Base-by-base conservation (phyloP, 1,140 invertebrate species). In the Zaprionus capensis region DNA sequence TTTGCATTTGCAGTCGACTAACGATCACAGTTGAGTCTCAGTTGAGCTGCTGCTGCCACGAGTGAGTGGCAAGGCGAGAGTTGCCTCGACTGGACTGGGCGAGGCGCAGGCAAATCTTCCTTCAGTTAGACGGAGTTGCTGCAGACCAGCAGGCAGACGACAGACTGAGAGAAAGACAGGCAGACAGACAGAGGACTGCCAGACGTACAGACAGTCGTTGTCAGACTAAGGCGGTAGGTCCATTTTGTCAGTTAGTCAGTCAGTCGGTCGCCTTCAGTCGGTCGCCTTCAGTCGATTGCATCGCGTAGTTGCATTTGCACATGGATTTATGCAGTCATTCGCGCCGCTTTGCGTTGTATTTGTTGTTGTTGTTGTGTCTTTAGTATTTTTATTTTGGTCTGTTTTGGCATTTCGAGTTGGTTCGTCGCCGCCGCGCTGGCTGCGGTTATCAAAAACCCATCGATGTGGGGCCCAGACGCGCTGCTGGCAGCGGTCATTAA, bases 261-360 rank as follows among this genome's bases (percentile, higher is more conserved):
- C 57, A 71, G 68, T 71, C 68, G 71, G 38, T 62, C 41, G 68
- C n/a, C 41, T 46, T 7, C 31, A 34, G 61, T 44, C 66, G 71
- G 6, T 41, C 38, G 38, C 38, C 12, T 41, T 34, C 31, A n/a
- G 15, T 46, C 41, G 41, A 46, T 46, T 46, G 41, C 41, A 46
- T 46, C 41, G 41, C 46, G 46, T 66, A 81, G 71, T 74, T 80
- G 71, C 75, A 88, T 88, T 84, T 84, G 31, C 85, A 76, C 81
- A 88, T 88, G 84, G 81, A 88, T 90, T 88, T 88, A 88, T 88
- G 85, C 84, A 88, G 78, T 80, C 83, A 86, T 86, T 86, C 78
- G 85, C 85, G 83, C 78, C 85, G 71, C 78, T 67, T 71, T 78
- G 53, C 53, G 24, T 24, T 17, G 15, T 15, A 15, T 28, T 65